These are phyloP conservation scores for Pantelozetes paolii DNA, from an alignment of 2,888 invertebrate species.

Conservation along the genomic window DNA sequence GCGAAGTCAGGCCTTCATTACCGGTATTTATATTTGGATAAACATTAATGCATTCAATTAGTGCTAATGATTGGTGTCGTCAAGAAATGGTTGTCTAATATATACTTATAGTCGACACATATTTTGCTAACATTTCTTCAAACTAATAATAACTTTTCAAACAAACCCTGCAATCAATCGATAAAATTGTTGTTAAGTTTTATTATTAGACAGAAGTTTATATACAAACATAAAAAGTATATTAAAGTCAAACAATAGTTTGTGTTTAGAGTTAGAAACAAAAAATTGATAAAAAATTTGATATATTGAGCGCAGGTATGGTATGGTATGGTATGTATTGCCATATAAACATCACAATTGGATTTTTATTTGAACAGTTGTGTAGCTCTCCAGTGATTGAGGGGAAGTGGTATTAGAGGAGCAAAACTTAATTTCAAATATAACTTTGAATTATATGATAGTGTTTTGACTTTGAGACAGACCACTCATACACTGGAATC, in stretches of 20 bases:
- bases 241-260: background rate
- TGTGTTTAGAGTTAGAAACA: background rate
- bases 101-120: background rate
- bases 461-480: background rate
- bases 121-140: background rate
- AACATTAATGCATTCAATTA: conserved; percentile 34
- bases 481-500: background rate
- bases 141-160: background rate
- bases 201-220: background rate
- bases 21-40: conserved; percentile 14
- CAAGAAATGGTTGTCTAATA: background rate
- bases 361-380: conserved; percentile 18
- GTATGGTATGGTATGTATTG: background rate
- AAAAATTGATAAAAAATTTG: conserved; percentile 15
- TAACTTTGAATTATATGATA: background rate
- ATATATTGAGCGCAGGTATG: background rate
- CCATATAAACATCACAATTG: conserved; percentile 3
- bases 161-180: background rate
- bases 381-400: conserved; percentile 6
- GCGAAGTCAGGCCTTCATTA: background rate
- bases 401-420: background rate
- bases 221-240: conserved; percentile 6
- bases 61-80: conserved; percentile 11
- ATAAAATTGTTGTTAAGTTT: background rate
- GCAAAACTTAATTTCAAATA: conserved; percentile 19